These are phyloP conservation scores for Calvadosia cruxmelitensis DNA, from an alignment of 30 jellyfish, hydroid and myxozoan species.

Conservation along the genomic window DNA sequence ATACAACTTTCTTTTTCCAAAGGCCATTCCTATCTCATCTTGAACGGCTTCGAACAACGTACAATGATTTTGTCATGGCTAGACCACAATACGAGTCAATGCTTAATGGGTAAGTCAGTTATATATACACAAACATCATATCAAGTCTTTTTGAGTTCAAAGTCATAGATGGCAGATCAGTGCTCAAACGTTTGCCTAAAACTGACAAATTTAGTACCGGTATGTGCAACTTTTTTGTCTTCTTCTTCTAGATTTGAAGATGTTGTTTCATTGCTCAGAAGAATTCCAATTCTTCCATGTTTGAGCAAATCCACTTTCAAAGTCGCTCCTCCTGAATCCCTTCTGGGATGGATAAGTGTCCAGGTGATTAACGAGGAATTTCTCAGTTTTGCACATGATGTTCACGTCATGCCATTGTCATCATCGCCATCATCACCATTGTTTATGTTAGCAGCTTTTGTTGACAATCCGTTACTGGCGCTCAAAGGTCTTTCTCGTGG, in stretches of 20 bases:
- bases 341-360: constrained; percentile 71
- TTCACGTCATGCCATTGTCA: too few relatives aligned
- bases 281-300: constrained; percentile 69
- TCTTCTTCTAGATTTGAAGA: constrained; percentile 39
- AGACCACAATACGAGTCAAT: constrained; percentile 53
- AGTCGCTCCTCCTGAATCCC: constrained; percentile 3
- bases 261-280: constrained; percentile 42
- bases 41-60: constrained; percentile 34
- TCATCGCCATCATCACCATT: too few relatives aligned
- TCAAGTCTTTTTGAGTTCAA: too few relatives aligned
- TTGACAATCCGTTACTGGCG: too few relatives aligned
- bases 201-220: background rate
- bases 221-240: background rate
- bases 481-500: too few relatives aligned
- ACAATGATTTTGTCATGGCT: constrained; percentile 32
- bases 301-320: constrained; percentile 4
- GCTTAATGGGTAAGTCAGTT: constrained; percentile 51
- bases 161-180: too few relatives aligned
- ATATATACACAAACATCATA: background rate
- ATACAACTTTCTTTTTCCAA: too few relatives aligned
- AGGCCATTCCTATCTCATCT: constrained; percentile 74
- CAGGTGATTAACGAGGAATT: constrained; percentile 29
- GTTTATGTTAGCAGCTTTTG: too few relatives aligned
- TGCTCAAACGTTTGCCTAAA: background rate
- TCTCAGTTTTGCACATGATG: too few relatives aligned